phyloP scores from a whole-genome alignment of 2,888 invertebrate genomes.

The Caenorhabditis afra region DNA sequence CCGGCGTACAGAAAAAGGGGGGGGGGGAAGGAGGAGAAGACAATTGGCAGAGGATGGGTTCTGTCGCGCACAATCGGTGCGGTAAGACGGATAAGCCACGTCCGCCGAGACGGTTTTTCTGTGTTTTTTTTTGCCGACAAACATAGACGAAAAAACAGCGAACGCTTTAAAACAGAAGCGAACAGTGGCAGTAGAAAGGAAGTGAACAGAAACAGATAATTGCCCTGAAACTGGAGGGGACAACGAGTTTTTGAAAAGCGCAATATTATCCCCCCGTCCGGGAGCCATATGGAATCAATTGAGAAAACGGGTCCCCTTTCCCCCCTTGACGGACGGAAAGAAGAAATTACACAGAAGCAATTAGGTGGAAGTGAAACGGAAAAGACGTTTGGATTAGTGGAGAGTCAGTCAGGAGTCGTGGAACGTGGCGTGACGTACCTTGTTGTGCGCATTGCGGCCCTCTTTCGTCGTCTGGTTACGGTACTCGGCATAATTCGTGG shows the following conservation, averaged over 20 bases:
- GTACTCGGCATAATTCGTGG: not conserved
- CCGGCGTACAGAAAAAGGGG: not conserved
- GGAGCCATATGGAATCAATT: slow-evolving; percentile 57
- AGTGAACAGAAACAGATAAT: slow-evolving; percentile 11
- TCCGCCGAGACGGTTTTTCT: slow-evolving; percentile 14
- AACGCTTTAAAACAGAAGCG: not conserved
- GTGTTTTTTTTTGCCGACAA: slow-evolving; percentile 1
- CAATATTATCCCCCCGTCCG: not conserved
- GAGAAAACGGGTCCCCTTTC: slow-evolving; percentile 20
- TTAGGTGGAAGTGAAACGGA: slow-evolving; percentile 27
- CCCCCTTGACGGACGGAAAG: slow-evolving; percentile 45
- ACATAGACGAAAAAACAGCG: not conserved
- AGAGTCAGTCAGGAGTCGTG: not conserved
- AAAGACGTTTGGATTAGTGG: slow-evolving; percentile 24
- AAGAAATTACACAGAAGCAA: slow-evolving; percentile 53
- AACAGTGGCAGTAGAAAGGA: not conserved
- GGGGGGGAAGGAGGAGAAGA: slow-evolving; percentile 1
- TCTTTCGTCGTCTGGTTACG: slow-evolving; percentile 40
- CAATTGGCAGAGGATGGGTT: too few species aligned
- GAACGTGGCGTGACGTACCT: slow-evolving; percentile 34
- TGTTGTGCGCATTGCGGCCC: slow-evolving; percentile 16
- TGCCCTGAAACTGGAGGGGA: slow-evolving; percentile 4
- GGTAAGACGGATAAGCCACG: slow-evolving; percentile 37
- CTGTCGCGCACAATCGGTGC: not conserved
- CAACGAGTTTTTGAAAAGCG: slow-evolving; percentile 27